phyloP scores from a whole-genome alignment of 2,888 invertebrate species.

The Parelbella ahira region DNA sequence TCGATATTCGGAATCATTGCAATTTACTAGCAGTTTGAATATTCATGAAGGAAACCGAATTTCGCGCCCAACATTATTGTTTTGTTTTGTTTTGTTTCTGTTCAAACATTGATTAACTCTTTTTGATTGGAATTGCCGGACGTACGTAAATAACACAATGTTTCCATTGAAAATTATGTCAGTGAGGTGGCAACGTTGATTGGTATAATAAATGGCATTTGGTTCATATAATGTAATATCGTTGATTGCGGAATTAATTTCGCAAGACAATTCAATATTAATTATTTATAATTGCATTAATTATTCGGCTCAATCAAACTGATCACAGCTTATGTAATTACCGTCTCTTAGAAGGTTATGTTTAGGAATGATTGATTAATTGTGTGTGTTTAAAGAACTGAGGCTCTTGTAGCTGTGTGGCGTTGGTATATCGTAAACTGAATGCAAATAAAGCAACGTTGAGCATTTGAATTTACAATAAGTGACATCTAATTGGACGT shows the following conservation, averaged over 20 bases:
- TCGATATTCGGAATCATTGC: slow-evolving; percentile 15
- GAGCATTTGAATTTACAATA: no score
- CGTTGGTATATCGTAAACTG: no score
- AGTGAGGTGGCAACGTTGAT: slow-evolving; percentile 18
- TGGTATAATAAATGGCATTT: slow-evolving; percentile 19
- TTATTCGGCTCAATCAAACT: no score
- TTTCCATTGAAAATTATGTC: slow-evolving; percentile 22
- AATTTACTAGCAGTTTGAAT: slow-evolving; percentile 19
- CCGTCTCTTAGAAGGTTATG: no score
- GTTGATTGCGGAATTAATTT: slow-evolving; percentile 7
- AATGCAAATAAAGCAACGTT: no score
- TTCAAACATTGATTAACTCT: slow-evolving; percentile 26
- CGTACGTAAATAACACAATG: slow-evolving; percentile 21
- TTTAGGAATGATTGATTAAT: no score
- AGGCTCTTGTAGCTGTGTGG: no score
- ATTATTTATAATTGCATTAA: slow-evolving; percentile 7
- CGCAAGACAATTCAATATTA: slow-evolving; percentile 7
- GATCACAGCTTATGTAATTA: no score
- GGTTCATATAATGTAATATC: slow-evolving; percentile 12
- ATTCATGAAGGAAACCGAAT: slow-evolving; percentile 23
- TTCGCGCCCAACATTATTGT: slow-evolving; percentile 19
- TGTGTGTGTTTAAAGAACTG: no score
- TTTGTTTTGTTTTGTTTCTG: slow-evolving; percentile 24
- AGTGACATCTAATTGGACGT: no score
- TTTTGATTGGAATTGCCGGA: slow-evolving; percentile 23